A percentile compares a stretch with the other conserved stretches of the same genome.
Evolutionary conservation across 2,888 invertebrate species (phyloP).

Genomic region (Heliconius erato): DNA sequence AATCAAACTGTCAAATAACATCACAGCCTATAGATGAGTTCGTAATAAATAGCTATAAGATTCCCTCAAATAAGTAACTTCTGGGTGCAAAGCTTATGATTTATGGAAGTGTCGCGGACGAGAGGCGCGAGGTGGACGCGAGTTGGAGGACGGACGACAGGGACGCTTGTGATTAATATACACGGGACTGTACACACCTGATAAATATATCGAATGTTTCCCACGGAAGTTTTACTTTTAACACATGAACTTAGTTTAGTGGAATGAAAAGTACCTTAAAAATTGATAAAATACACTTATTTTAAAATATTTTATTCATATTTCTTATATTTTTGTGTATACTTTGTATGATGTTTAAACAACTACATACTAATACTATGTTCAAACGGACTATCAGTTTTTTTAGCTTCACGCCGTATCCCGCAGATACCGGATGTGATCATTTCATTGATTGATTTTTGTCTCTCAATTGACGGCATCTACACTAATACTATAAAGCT

Average conservation of each 20-base stretch:
- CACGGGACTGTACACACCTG: not conserved
- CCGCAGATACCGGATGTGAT: too few species aligned
- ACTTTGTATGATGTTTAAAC: not conserved
- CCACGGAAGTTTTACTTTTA: not conserved
- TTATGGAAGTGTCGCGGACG: not conserved
- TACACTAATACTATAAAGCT: too few species aligned
- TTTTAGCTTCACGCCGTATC: too few species aligned
- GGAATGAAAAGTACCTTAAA: not conserved
- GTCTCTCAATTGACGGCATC: too few species aligned
- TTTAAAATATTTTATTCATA: not conserved
- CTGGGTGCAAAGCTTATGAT: constrained; percentile 14
- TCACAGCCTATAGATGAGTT: constrained; percentile 12
- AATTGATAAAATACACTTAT: not conserved
- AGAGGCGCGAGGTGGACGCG: not conserved
- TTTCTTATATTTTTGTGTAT: not conserved
- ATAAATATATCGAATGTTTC: not conserved
- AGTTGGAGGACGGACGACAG: not conserved
- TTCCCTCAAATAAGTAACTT: constrained; percentile 6
- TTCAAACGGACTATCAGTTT: too few species aligned
- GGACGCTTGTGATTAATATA: constrained; percentile 5
- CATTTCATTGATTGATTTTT: too few species aligned
- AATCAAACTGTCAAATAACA: not conserved
- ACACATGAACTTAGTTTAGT: not conserved
- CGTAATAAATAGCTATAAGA: constrained; percentile 1
- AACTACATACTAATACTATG: too few species aligned